Evolutionary conservation across 2,888 invertebrate species (phyloP), one percentile per base, ranked within the genome.

Genomic region (Epistrophe eligans): DNA sequence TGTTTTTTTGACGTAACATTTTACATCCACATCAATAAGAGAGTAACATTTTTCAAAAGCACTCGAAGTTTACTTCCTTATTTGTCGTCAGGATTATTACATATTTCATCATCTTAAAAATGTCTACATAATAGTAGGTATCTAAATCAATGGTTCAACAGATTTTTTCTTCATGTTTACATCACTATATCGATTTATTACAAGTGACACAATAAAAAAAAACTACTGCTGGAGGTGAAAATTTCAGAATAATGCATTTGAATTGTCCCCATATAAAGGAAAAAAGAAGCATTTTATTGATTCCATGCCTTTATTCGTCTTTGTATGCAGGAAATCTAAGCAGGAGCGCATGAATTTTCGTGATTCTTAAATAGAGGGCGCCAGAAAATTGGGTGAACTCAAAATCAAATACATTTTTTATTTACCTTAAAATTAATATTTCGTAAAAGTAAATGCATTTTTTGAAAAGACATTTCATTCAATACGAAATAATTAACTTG

Each of bases 11-110:
- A 28, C 15, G 15, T 28, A 0, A 3, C 7, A 24, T 55, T 15
- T 55, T 17, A 17, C 10, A 58, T 10, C 35, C 11, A 38, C 0
- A 17, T 38, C 58, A 58, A 58, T 17, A 35, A 2, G 17, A 35
- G 11, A 38, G 17, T 58, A 13, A 24, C 3, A 40, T 43, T 24
- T 43, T 15, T 28, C 15, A 24, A 62, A 60, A 67, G 19, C 50
- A 67, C 67, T 50, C 4, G 6, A 35, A 17, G 35, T 7, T 48
- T 13, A 15, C 67, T 67, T 67, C 67, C 67, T 67, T 67, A 67
- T 67, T 67, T 67, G 48, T 6, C 35, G 10, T 50, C 0, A 8
- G 9, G 67, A 67, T 67, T 67, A 67, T 67, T 50, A 1, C 35
- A 1, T 17, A 24, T 19, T 9, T 4, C 17, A 38, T 32, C 17